Evolutionary conservation across 2,113 vertebrate species (phyloP).

Genomic region (Sturnus vulgaris): DNA sequence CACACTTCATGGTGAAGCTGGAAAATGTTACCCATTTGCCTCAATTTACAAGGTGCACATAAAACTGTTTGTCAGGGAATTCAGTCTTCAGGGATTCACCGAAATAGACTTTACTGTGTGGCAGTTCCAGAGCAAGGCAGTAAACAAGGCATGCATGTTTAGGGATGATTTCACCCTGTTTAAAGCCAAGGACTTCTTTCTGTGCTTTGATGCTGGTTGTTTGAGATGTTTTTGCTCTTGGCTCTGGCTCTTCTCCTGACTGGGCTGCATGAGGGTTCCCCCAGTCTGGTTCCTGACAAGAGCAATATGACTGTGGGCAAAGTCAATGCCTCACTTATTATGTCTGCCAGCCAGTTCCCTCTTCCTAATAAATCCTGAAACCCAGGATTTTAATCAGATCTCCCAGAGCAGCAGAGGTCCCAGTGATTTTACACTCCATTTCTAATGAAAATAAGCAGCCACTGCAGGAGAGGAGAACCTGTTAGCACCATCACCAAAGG

Average conservation of each 20-base stretch:
- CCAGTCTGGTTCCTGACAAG: not conserved
- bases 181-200: not conserved
- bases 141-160: not conserved
- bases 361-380: conserved; percentile 9
- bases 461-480: not conserved
- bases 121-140: not conserved
- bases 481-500: conserved; percentile 3
- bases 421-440: not conserved
- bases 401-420: not conserved
- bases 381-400: conserved; percentile 22
- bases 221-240: not conserved
- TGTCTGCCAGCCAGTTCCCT: not conserved
- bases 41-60: not conserved
- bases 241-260: not conserved
- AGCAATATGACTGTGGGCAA: not conserved
- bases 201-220: not conserved
- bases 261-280: not conserved
- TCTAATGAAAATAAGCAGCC: conserved; percentile 20
- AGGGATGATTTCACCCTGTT: not conserved
- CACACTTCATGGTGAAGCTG: not conserved
- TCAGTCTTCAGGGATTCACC: not conserved
- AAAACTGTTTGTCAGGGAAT: not conserved
- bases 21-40: not conserved
- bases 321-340: not conserved
- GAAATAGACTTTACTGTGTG: not conserved